phyloP scores from a whole-genome alignment of 2,113 vertebrate genomes.

The Calyptomena viridis region DNA sequence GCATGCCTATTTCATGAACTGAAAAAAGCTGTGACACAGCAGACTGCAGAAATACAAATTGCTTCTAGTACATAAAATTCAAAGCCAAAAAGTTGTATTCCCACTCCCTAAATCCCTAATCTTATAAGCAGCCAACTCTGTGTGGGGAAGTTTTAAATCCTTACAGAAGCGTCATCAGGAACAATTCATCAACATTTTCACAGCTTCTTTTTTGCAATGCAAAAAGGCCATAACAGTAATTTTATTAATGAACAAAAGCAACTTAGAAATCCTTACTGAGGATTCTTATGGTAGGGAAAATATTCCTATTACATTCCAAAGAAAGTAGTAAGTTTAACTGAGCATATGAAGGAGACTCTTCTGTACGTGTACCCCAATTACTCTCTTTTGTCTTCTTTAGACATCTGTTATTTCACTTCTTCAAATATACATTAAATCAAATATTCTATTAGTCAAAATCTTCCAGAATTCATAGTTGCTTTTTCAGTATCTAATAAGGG shows the following conservation, averaged over 20 bases:
- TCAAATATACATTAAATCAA: not conserved
- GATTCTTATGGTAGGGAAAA: not conserved
- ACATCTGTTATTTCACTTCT: not conserved
- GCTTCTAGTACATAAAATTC: conserved; percentile 37
- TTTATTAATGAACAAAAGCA: not conserved
- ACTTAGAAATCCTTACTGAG: not conserved
- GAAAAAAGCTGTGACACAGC: conserved; percentile 47
- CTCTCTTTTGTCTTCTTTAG: not conserved
- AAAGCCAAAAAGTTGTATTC: conserved; percentile 34
- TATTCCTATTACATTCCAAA: not conserved
- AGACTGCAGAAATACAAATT: conserved; percentile 23
- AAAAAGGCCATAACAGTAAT: not conserved
- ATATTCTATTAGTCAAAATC: not conserved
- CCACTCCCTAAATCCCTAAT: not conserved
- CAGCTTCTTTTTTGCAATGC: not conserved
- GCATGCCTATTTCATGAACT: conserved; percentile 39
- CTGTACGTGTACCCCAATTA: not conserved
- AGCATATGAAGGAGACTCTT: not conserved
- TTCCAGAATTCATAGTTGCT: not conserved
- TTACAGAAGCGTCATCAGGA: not conserved
- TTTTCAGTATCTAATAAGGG: not conserved
- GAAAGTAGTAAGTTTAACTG: not conserved
- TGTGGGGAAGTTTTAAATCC: conserved; percentile 6
- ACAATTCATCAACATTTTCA: conserved; percentile 27
- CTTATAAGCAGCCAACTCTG: not conserved